phyloP scores from a whole-genome alignment of 2,113 vertebrate species.

The Scortum barcoo region DNA sequence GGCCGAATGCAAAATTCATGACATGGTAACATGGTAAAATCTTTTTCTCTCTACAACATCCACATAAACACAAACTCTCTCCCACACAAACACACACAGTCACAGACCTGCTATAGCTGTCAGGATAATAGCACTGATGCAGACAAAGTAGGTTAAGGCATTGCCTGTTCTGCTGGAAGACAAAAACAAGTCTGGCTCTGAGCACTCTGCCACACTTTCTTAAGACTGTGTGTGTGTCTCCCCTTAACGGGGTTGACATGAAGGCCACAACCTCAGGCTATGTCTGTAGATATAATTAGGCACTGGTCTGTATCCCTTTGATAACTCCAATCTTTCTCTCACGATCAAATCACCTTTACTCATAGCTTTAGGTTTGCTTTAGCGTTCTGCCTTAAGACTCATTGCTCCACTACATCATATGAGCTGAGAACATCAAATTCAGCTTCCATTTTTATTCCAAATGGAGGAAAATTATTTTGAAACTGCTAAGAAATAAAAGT shows the following conservation, averaged over 20 bases:
- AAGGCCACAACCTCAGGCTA: constrained; percentile 63
- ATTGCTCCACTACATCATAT: too few relatives aligned
- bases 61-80: constrained; percentile 22
- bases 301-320: constrained; percentile 35
- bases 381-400: not conserved
- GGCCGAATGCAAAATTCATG: constrained; percentile 75
- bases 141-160: constrained; percentile 81
- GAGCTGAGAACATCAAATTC: not conserved
- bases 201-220: constrained; percentile 44
- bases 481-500: not conserved
- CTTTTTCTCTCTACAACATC: constrained; percentile 21
- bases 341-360: constrained; percentile 29
- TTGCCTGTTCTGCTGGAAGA: constrained; percentile 77
- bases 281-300: constrained; percentile 70
- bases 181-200: constrained; percentile 72
- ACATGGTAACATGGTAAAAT: constrained; percentile 60
- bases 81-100: constrained; percentile 7
- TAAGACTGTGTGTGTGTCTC: constrained; percentile 1
- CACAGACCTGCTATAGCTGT: constrained; percentile 63
- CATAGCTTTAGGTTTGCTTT: constrained; percentile 10
- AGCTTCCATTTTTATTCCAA: not conserved
- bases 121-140: constrained; percentile 71
- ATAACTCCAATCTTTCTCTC: constrained; percentile 31
- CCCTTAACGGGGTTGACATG: constrained; percentile 43
- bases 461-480: not conserved